These are phyloP conservation scores for Hassar affinis DNA, from an alignment of 2,113 vertebrate genomes.

Conservation along the genomic window DNA sequence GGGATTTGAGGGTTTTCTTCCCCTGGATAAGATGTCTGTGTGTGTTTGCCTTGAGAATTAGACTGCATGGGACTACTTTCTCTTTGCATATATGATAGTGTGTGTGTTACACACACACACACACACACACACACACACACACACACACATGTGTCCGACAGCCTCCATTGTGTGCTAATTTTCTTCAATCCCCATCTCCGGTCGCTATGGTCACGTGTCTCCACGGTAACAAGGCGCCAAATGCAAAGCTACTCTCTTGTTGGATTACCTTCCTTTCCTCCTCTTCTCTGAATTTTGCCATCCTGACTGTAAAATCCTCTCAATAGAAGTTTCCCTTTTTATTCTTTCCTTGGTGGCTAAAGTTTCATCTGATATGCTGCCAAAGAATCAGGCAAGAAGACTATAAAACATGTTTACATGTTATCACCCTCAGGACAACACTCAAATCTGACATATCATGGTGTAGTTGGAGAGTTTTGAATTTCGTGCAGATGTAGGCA, in stretches of 20 bases:
- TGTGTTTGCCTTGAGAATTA: slow-evolving; percentile 28
- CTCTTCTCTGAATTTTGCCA: slow-evolving; percentile 66
- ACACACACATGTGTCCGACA: slow-evolving; percentile 30
- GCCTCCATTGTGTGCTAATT: slow-evolving; percentile 47
- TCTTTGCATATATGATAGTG: neutral
- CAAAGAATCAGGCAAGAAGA: slow-evolving; percentile 65
- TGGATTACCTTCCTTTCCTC: slow-evolving; percentile 41
- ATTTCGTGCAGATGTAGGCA: neutral
- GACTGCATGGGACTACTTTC: neutral
- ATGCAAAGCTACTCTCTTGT: slow-evolving; percentile 31
- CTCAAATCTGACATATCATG: slow-evolving; percentile 60
- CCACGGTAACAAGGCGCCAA: slow-evolving; percentile 53
- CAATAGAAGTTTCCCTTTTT: slow-evolving; percentile 53
- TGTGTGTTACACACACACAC: neutral
- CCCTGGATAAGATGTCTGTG: slow-evolving; percentile 60
- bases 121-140: neutral
- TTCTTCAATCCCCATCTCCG: slow-evolving; percentile 46
- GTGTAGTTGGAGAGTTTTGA: too few species aligned
- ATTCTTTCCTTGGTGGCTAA: slow-evolving; percentile 55
- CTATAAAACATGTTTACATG: slow-evolving; percentile 69
- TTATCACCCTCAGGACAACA: slow-evolving; percentile 57
- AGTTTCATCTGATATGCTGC: slow-evolving; percentile 59
- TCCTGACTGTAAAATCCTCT: slow-evolving; percentile 61
- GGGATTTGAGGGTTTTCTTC: slow-evolving; percentile 56
- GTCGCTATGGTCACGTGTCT: slow-evolving; percentile 55